Conservation (phyloP, 2,113 vertebrate genomes). For the Copsychus sechellarum region DNA sequence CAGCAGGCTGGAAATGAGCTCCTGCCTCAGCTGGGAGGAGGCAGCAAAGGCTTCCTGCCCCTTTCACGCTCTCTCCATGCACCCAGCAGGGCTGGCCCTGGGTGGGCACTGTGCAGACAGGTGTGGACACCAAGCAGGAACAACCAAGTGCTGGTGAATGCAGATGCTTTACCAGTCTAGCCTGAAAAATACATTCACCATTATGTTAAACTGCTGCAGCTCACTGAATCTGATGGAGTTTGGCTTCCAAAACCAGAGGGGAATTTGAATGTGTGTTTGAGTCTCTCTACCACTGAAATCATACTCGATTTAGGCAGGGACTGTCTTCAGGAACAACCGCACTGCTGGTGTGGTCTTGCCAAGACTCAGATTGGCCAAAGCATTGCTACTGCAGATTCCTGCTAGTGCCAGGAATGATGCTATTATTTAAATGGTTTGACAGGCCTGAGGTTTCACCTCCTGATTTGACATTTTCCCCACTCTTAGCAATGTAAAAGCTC, state of each 20-base stretch:
- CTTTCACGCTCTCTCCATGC: accelerated
- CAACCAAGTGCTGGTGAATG: background rate
- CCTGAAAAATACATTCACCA: background rate
- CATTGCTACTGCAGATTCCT: background rate
- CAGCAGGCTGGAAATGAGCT: background rate
- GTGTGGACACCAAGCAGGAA: background rate
- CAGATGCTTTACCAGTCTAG: background rate
- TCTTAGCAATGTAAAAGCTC: background rate
- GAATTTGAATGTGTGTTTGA: background rate
- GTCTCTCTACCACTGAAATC: background rate
- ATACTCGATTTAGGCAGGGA: background rate
- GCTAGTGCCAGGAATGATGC: background rate
- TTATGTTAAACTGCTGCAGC: background rate
- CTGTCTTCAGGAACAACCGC: background rate
- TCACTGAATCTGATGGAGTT: background rate
- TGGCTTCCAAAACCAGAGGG: background rate
- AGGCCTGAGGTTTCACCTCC: background rate
- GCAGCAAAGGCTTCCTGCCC: background rate
- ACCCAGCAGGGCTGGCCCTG: background rate
- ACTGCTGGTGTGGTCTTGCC: background rate
- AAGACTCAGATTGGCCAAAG: background rate
- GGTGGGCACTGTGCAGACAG: background rate
- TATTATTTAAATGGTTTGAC: background rate
- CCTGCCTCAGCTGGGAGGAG: background rate
- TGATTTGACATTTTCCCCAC: background rate